Base-by-base conservation (phyloP, 2,113 vertebrate species). In the Sinosuthora webbiana region DNA sequence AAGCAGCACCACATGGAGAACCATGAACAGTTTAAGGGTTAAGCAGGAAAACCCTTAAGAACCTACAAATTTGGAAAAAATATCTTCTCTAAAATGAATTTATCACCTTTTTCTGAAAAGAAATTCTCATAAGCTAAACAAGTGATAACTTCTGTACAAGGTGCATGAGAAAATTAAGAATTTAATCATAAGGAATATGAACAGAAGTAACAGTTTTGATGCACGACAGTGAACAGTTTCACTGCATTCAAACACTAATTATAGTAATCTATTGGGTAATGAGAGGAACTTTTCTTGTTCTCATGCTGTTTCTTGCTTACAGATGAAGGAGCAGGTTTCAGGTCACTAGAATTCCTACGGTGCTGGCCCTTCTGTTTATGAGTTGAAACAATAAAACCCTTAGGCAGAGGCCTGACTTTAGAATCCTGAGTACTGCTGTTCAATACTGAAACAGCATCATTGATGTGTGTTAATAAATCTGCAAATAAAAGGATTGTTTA, bases 1-100 rank as follows among this genome's bases (percentile, higher is more conserved):
- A 97, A 97, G 79, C 83, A 93, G 83, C 71, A 89, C 83, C 88
- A 88, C 74, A 55, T 89, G 83, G 88, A 94, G 79, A 97, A 77
- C 47, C 9, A 6, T 70, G 55, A 90, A 88, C 59, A 63, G n/a
- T 88, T 93, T 77, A 92, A 93, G 95, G 55, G 79, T 88, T 90
- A 95, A 92, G 63, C 28, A 86, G 68, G 63, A 93, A 83, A n/a
- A 92, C 19, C 16, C 64, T 63, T 74, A 92, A 45, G 79, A 92
- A 77, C 20, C 18, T 74, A 63, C 16, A 86, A 79, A 86, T 70
- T 2, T 70, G 55, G 63, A 21, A 65, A 91, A 91, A 87, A 55
- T 4, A 4, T 60, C 4, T 42, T 55, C n/a, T 76, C 37, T 83
- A 83, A 83, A 80, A 88, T 83, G 22, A 6, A 39, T 80, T 88